Conservation (phyloP, 2,797 vertebrate genomes). For the Ptychobarbus kaznakovi region DNA sequence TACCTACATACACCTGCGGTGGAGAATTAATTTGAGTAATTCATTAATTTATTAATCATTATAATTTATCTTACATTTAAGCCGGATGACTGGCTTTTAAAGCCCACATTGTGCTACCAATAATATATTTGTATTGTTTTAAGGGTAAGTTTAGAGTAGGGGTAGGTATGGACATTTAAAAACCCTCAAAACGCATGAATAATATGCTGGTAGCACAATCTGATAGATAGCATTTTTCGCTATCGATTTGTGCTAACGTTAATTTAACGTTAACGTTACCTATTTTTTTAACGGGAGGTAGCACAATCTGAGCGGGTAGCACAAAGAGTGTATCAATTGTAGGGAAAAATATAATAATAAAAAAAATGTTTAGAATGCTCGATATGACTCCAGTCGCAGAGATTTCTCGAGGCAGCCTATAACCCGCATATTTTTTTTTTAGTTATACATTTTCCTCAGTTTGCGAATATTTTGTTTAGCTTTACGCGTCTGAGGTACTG, state of each 20-base stretch:
- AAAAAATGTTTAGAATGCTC: neutral
- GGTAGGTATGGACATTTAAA: no score
- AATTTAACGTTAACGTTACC: no score
- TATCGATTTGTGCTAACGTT: no score
- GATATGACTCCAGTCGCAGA: neutral
- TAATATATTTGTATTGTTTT: no score
- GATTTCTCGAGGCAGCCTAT: neutral
- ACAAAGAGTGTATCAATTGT: neutral
- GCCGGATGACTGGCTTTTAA: neutral
- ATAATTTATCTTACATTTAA: neutral
- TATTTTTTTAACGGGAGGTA: no score
- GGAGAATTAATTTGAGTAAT: neutral
- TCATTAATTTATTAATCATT: neutral
- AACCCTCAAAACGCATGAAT: no score
- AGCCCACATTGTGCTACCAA: neutral
- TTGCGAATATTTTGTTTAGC: neutral
- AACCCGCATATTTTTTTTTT: no score
- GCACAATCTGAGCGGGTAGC: no score
- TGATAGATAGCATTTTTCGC: no score
- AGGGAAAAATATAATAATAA: neutral
- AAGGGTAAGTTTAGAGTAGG: no score
- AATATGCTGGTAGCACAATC: no score
- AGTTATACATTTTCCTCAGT: neutral
- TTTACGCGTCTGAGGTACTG: neutral
- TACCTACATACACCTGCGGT: neutral